Conservation (phyloP, 2,888 invertebrate genomes). For the Linyphia triangularis region DNA sequence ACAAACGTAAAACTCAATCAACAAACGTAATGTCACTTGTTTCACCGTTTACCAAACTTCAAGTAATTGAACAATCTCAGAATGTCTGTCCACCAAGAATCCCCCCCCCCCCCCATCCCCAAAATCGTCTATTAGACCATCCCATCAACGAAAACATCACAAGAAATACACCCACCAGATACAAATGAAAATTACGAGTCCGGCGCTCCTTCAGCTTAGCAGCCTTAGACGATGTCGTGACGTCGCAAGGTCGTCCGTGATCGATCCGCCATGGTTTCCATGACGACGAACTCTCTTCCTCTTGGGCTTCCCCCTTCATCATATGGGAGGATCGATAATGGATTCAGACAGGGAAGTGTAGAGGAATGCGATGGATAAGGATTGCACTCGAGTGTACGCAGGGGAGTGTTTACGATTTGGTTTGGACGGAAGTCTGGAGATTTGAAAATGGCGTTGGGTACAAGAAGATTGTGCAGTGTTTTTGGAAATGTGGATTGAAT, state of each 20-base stretch:
- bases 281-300: constrained; percentile 32
- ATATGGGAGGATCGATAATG: background rate
- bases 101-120: no score
- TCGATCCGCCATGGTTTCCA: constrained; percentile 21
- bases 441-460: background rate
- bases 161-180: no score
- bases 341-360: background rate
- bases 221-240: constrained; percentile 11
- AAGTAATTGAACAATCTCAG: no score
- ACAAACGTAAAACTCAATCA: no score
- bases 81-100: no score
- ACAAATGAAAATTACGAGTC: background rate
- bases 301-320: background rate
- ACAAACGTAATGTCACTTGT: no score
- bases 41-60: no score
- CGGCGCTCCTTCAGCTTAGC: no score
- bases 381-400: background rate
- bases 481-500: no score
- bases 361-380: background rate
- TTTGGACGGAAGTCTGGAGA: background rate
- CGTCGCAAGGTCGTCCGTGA: constrained; percentile 13
- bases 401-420: background rate
- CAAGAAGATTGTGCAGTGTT: background rate
- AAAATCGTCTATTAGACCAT: no score
- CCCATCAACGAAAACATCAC: no score